phyloP scores from a whole-genome alignment of 2,113 vertebrate species.

The Eira barbara region DNA sequence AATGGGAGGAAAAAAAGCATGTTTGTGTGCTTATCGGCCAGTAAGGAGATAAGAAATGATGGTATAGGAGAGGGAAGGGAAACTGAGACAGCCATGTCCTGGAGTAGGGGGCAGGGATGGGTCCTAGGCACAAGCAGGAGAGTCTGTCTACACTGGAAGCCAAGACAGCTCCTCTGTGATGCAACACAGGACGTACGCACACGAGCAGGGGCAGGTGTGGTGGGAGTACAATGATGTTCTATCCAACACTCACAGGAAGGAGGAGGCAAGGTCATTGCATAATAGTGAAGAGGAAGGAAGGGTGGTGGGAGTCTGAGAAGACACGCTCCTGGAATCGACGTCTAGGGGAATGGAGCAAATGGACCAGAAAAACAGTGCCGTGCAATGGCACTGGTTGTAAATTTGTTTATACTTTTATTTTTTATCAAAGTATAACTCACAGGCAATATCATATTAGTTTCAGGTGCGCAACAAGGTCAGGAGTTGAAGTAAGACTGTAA shows the following conservation, averaged over 20 bases:
- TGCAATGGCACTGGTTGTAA: not conserved
- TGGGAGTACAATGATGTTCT: not conserved
- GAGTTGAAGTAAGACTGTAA: accelerated
- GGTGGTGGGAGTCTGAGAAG: not conserved
- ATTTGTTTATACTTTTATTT: not conserved
- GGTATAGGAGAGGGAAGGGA: not conserved
- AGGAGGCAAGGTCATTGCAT: too few species aligned
- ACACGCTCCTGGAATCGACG: not conserved
- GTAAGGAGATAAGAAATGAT: not conserved
- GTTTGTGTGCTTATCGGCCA: not conserved
- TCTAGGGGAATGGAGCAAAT: not conserved
- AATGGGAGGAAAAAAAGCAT: not conserved
- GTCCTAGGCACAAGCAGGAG: not conserved
- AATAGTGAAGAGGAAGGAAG: not conserved
- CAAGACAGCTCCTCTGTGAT: not conserved
- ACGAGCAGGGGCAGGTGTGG: not conserved
- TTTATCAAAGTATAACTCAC: not conserved
- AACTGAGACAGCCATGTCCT: not conserved
- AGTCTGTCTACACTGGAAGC: not conserved
- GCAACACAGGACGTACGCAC: too few species aligned
- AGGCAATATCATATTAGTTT: not conserved
- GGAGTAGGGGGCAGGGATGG: not conserved
- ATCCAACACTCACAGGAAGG: not conserved
- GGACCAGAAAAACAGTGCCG: not conserved
- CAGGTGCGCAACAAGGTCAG: not conserved